Base-by-base conservation (phyloP, 2,797 vertebrate genomes). In the Cossypha caffra region DNA sequence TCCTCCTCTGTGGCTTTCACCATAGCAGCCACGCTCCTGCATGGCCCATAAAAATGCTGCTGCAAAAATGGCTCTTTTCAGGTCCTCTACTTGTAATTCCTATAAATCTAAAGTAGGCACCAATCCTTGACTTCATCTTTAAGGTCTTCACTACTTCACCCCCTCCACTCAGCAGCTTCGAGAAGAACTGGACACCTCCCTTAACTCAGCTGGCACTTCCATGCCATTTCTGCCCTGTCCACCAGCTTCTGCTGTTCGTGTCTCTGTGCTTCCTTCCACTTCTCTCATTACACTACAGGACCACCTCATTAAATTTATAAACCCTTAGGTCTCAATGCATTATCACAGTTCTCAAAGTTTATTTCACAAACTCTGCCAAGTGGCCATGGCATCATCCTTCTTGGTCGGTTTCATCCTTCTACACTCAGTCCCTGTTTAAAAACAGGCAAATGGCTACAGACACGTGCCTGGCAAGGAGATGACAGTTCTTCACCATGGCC, bases 401-500 rank as follows among this genome's bases (percentile, higher is more conserved):
- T 79, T 59, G 75, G 43, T 48, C 62, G 19, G 68, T 57, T 94
- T 86, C 50, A 83, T 38, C 33, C 33, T 35, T 86, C 68, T 47
- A 28, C 50, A n/a, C 13, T 64, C 79, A 64, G 35, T 63, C 59
- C 54, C 73, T 76, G 69, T 75, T 72, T 86, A 74, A 47, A 86
- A 88, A 48, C 72, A 71, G 78, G 81, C 67, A 92, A 96, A 91
- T 71, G 62, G 85, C 69, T 88, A 67, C 59, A 96, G 69, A 73
- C 55, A 64, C 1, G 21, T 59, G 87, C 64, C 89, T 95, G 94
- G 93, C 92, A 95, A 90, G 90, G 89, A 83, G 50, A 75, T 52
- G 87, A 74, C 85, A 93, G 69, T 2, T 91, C 66, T 76, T 76
- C 79, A 94, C 76, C n/a, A 43, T 4, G 73, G 87, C 72, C 82